Evolutionary conservation across 92 coral and sea anemone species (phyloP).

Genomic region (Pocillopora grandis): DNA sequence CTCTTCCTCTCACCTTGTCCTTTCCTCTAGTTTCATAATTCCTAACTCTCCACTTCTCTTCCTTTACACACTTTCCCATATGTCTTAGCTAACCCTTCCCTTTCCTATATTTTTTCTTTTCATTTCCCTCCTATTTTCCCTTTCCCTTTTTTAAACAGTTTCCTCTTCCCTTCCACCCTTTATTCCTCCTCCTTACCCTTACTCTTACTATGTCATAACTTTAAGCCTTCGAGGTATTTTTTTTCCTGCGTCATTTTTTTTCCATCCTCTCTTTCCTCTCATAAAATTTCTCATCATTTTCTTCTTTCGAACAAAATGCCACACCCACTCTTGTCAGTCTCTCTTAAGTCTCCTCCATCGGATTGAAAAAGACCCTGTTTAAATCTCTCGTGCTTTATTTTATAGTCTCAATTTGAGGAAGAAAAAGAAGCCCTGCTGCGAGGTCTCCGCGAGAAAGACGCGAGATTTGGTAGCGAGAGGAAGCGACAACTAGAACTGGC

Average conservation of each 20-base stretch:
- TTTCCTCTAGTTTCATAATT: no score
- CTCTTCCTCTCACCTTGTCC: neutral
- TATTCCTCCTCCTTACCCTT: neutral
- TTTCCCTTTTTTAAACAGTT: neutral
- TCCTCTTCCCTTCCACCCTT: neutral
- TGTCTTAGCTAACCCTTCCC: neutral
- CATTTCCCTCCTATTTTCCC: neutral
- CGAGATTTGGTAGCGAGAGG: slow-evolving; percentile 74
- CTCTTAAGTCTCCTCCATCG: neutral
- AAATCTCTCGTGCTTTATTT: neutral
- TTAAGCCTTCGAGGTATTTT: no score
- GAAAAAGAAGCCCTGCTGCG: slow-evolving; percentile 92
- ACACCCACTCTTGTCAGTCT: neutral
- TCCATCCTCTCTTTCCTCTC: neutral
- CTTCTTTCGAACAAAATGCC: neutral
- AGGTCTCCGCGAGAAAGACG: slow-evolving; percentile 86
- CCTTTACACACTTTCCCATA: neutral
- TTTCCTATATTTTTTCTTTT: no score
- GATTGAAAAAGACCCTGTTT: neutral
- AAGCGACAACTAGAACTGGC: slow-evolving; percentile 94
- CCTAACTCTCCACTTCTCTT: no score
- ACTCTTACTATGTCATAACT: neutral
- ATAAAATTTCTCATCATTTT: neutral
- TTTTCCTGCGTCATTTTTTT: neutral
- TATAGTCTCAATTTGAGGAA: slow-evolving; percentile 90